Evolutionary conservation across 2,888 invertebrate species (phyloP), one percentile per base, ranked within the genome.

Genomic region (Idaea biselata): DNA sequence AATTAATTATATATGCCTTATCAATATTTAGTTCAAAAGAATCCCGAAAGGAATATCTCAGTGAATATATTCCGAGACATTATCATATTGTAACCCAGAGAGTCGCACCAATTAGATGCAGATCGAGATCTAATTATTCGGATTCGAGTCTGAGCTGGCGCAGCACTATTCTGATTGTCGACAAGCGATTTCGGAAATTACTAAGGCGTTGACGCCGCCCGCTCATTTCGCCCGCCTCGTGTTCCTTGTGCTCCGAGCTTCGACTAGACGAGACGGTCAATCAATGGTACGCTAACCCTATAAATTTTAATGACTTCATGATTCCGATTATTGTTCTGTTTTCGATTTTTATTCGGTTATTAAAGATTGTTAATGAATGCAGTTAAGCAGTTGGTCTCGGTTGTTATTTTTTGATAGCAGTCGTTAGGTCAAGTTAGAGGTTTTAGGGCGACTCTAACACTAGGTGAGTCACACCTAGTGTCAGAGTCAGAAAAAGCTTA

Each of bases 151-250:
- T 75, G 69, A 77, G 77, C 82, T 77, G 72, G 84, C 82, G 71
- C 87, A 84, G 86, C 89, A 88, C 87, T 87, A 87, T 81, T 84
- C 88, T 84, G 88, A 88, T 88, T 88, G 91, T 87, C 87, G 89
- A 86, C 89, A 82, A 84, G 86, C 89, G 91, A 90, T 90, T 91
- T 91, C 90, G 90, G 91, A 91, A 91, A 91, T 91, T 90, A 86
- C 90, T 86, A 89, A 90, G 90, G 88, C 89, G 86, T 81, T 82
- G 84, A 79, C 82, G 80, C 77, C 78, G 72, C 78, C 79, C 71
- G 76, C 55, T 73, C 77, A 72, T 73, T 74, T 73, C 80, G 70
- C 67, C 18, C 18, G 56, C 56, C 0, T 6, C 73, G 79, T 76
- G 76, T 78, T 81, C 82, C 84, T 85, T 84, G 81, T 83, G 79